Evolutionary conservation across 1,140 invertebrate genomes (phyloP).

Genomic region (Pogonus chalceus): DNA sequence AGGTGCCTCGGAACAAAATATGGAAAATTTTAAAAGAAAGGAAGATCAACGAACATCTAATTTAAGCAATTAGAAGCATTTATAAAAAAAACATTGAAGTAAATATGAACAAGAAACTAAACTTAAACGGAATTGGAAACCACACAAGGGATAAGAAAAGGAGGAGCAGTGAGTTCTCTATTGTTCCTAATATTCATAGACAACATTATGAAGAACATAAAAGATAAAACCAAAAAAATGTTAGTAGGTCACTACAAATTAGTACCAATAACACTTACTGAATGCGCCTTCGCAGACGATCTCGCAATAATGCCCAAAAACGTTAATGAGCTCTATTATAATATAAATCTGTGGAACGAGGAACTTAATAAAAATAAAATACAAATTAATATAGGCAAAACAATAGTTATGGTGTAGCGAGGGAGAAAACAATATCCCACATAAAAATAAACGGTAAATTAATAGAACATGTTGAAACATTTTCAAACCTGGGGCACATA

Average conservation of each 20-base stretch:
- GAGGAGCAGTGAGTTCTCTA: conserved; percentile 8
- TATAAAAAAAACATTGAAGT: not conserved
- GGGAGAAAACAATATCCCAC: too few species aligned
- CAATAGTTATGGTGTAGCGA: conserved; percentile 12
- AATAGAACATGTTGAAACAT: too few species aligned
- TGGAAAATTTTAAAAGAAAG: not conserved
- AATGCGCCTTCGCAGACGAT: conserved; percentile 2
- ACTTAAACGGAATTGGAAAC: conserved; percentile 3
- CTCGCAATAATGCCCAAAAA: conserved; percentile 7
- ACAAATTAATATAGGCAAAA: conserved; percentile 8
- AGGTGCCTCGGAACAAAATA: not conserved
- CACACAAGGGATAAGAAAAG: conserved; percentile 9
- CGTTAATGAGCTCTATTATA: conserved; percentile 4
- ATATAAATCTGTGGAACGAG: conserved; percentile 8
- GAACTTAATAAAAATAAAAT: too few species aligned
- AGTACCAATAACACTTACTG: not conserved
- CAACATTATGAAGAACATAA: conserved; percentile 8
- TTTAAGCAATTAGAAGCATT: not conserved
- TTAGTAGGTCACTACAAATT: conserved; percentile 2
- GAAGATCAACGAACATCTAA: not conserved
- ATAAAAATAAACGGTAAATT: too few species aligned
- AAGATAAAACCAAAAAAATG: not conserved
- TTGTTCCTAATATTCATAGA: conserved; percentile 10
- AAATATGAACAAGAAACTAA: not conserved
- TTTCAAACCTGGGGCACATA: too few species aligned